Base-by-base conservation (phyloP, 1,140 invertebrate genomes). In the Drosophila prosaltans region DNA sequence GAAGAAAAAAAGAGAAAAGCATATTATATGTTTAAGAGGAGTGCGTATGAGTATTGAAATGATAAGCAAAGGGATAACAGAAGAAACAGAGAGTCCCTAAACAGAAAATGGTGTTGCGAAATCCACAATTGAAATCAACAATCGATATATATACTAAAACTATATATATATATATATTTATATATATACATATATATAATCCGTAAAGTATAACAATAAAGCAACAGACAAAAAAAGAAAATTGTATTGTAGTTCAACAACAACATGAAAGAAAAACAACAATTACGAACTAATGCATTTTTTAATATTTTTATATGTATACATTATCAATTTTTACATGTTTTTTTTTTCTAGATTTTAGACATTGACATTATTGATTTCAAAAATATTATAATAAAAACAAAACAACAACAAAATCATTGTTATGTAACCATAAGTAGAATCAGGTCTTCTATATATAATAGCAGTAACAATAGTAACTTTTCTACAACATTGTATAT, bases 281-380 rank as follows among this genome's bases (percentile, higher is more conserved):
- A 74, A 82, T 73, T 82, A 86, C 67, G 81, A 91, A 91, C 84
- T 89, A 89, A 89, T 89, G 84, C 84, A 89, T 89, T 89, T 88
- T 89, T 89, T 89, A 89, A 83, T 85, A 91, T 91, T 90, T 91
- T 91, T 91, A 90, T 91, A 91, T 91, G 83, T 91, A 91, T 90
- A 91, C 90, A 91, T 91, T 91, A 90, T 91, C 90, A 91, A 91
- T 90, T 91, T 91, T 91, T 91, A 91, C 90, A 90, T 74, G 32
- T 67, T 88, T 89, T 88, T 86, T 84, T 88, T 91, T 90, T 80
- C 16, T 91, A 91, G 90, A 89, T 72, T 72, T 84, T 91, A 91
- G 90, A 81, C 71, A 91, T 91, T 90, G 84, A 91, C 90, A 91
- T 90, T 90, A 91, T 90, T 91, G 90, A 91, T 91, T 91, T 91